Base-by-base conservation (phyloP, 1,140 invertebrate genomes). In the Penaeus indicus region DNA sequence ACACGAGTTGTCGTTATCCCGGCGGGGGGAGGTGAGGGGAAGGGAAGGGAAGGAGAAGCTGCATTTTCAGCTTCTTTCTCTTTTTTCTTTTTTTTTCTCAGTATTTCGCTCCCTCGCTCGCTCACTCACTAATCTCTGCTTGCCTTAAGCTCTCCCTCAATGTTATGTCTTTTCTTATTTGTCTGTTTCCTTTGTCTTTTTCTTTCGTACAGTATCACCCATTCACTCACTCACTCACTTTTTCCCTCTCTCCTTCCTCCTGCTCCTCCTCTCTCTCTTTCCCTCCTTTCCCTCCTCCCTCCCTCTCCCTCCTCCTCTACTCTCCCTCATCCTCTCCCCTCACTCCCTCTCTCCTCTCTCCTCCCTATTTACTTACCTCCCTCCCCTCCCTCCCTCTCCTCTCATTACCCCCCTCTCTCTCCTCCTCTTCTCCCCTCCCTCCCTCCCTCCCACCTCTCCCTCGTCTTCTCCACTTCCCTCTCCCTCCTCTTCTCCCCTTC, bases 231-330 rank as follows among this genome's bases (percentile, higher is more conserved):
- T 7, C 64, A 67, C 64, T 7, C 64, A 7, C 4, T 67, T 25
- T 67, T 25, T 67, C 64, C 27, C 64, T 67, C 64, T 67, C 64
- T 67, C 64, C 27, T 25, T 67, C 64, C n/a, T n/a, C n/a, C n/a
- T n/a, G n/a, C n/a, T n/a, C n/a, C n/a, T n/a, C n/a, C n/a, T n/a
- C n/a, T n/a, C n/a, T n/a, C n/a, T n/a, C n/a, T n/a, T n/a, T n/a
- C n/a, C n/a, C n/a, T n/a, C n/a, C n/a, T n/a, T n/a, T n/a, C n/a
- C n/a, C 27, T 25, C 27, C 64, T 67, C 64, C 27, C 64, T 67
- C 64, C 27, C 64, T 67, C 64, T 67, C 64, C 27, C 64, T 67
- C 64, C 16, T 16, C 16, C 18, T 18, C 8, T 21, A 22, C 27
- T 27, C 27, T 27, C 27, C 67, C 27, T 27, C 27, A 22, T 69